These are phyloP conservation scores for Noctilio leporinus DNA, from an alignment of 2,113 vertebrate species.

Conservation along the genomic window DNA sequence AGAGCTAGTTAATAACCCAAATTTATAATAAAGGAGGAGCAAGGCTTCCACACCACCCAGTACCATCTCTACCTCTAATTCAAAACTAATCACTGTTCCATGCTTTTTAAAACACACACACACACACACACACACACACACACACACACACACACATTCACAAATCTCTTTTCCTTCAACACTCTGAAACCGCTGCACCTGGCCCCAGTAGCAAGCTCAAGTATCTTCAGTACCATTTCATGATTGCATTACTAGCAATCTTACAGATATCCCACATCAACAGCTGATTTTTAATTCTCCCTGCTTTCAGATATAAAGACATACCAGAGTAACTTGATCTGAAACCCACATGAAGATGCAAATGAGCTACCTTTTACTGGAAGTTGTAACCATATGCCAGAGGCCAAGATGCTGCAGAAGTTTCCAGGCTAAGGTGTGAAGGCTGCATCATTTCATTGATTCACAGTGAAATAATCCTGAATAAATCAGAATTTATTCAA, in stretches of 20 bases:
- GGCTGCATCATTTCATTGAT: rapidly evolving
- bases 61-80: background rate
- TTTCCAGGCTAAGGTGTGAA: background rate
- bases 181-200: rapidly evolving
- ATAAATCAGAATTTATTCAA: background rate
- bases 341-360: background rate
- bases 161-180: rapidly evolving
- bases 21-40: background rate
- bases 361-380: background rate
- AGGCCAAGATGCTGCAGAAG: background rate
- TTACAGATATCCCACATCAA: background rate
- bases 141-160: background rate
- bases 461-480: background rate
- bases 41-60: background rate
- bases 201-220: background rate
- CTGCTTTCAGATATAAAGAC: background rate
- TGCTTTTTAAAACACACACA: background rate
- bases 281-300: background rate
- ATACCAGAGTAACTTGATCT: background rate
- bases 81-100: background rate
- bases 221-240: too few relatives aligned
- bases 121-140: rapidly evolving
- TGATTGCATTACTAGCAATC: rapidly evolving
- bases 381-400: background rate
- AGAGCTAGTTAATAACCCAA: background rate